phyloP scores from a whole-genome alignment of 2,113 vertebrate genomes.

The Sigmodon hispidus region DNA sequence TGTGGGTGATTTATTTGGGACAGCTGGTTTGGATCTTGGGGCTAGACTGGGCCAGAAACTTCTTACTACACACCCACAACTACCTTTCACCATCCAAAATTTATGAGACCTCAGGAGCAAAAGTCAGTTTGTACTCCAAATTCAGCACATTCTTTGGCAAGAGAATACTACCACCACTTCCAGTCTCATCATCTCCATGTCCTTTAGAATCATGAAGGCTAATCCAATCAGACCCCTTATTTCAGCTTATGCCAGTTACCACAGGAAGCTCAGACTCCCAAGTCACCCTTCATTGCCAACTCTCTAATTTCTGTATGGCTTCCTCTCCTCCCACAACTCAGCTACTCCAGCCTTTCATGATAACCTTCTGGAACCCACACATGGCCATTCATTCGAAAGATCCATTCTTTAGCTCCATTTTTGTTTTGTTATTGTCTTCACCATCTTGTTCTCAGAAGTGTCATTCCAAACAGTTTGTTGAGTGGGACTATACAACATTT shows the following conservation, averaged over 20 bases:
- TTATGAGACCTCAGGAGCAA: background rate
- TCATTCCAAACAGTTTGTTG: background rate
- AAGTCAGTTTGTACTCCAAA: background rate
- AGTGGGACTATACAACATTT: background rate
- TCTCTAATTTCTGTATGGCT: background rate
- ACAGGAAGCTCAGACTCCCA: background rate
- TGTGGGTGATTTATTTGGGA: no score
- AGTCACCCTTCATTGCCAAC: background rate
- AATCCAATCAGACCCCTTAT: background rate
- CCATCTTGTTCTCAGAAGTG: background rate
- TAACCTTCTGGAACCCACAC: background rate
- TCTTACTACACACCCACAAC: background rate
- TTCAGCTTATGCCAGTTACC: background rate
- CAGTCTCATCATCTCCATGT: background rate
- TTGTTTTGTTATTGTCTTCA: background rate
- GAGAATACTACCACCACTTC: background rate
- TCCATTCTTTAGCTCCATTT: background rate
- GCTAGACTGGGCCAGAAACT: no score
- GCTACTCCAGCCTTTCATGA: background rate
- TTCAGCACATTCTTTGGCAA: background rate
- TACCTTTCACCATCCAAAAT: background rate
- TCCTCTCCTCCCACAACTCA: background rate
- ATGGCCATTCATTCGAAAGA: background rate
- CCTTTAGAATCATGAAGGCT: background rate
- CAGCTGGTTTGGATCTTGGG: no score